Percentiles rank a stretch among this genome's conserved stretches.
Evolutionary conservation across 2,113 vertebrate genomes (phyloP).

Genomic region (Cyanoliseus patagonus): DNA sequence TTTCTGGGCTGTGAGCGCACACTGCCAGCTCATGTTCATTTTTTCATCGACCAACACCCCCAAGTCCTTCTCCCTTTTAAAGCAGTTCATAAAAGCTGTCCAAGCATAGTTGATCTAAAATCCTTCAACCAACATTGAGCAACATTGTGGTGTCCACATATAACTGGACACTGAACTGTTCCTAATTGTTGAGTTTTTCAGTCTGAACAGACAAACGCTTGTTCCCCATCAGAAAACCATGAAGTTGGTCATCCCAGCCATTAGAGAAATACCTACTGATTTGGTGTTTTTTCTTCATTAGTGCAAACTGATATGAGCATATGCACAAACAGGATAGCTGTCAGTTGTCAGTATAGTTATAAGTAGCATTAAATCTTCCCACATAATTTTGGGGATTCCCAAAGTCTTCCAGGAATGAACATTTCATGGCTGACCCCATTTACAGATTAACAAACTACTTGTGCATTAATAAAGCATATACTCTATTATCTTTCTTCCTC

Average conservation of each 20-base stretch:
- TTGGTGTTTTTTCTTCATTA: neutral
- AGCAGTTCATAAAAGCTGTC: slow-evolving; percentile 1
- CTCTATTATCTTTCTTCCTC: neutral
- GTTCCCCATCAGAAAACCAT: neutral
- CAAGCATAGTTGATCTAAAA: slow-evolving; percentile 7
- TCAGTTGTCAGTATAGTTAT: neutral
- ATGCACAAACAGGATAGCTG: neutral
- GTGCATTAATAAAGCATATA: neutral
- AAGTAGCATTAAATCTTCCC: neutral
- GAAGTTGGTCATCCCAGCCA: neutral
- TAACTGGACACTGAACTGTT: neutral
- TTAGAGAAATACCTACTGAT: neutral
- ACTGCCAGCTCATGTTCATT: no score
- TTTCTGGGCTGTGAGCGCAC: no score
- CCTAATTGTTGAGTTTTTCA: neutral
- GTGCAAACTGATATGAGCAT: neutral
- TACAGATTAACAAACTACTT: neutral
- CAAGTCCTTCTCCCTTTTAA: neutral
- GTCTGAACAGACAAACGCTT: neutral
- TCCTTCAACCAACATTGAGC: neutral
- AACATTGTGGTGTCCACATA: neutral
- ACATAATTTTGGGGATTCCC: neutral
- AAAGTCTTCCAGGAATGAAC: neutral
- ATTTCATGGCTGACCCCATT: neutral
- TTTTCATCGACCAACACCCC: no score